Percentiles rank a stretch among this genome's conserved stretches.
Evolutionary conservation across 2,888 invertebrate genomes (phyloP).

Genomic region (Ophion slaviceki): DNA sequence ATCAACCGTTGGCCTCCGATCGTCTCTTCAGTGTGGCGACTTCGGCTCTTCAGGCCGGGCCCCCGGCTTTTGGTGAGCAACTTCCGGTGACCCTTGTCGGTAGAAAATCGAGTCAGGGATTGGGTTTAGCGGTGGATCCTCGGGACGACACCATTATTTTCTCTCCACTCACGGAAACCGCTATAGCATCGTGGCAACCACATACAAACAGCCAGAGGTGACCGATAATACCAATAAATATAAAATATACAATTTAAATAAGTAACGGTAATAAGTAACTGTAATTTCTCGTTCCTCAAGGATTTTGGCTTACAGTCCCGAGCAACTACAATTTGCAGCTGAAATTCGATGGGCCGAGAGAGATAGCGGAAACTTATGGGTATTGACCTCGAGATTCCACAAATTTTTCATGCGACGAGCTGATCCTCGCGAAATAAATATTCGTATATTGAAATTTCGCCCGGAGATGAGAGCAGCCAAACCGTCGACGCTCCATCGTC

Average conservation of each 20-base stretch:
- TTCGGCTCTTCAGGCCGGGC: conserved; percentile 89
- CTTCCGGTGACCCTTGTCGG: conserved; percentile 92
- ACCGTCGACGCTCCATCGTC: conserved; percentile 46
- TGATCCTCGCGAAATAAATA: conserved; percentile 88
- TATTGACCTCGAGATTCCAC: conserved; percentile 91
- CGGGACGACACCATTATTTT: conserved; percentile 90
- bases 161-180: conserved; percentile 92
- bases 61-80: conserved; percentile 88
- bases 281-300: conserved; percentile 81
- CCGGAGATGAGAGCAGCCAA: conserved; percentile 62
- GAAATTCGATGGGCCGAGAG: conserved; percentile 89
- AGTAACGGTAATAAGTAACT: background rate
- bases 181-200: conserved; percentile 92
- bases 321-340: conserved; percentile 91
- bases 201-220: conserved; percentile 89
- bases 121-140: conserved; percentile 89
- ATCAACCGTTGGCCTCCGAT: conserved; percentile 90
- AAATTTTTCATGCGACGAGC: conserved; percentile 90
- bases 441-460: conserved; percentile 88
- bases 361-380: conserved; percentile 90
- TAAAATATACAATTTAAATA: background rate
- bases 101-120: conserved; percentile 93
- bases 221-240: conserved; percentile 63
- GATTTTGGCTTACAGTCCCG: conserved; percentile 89
- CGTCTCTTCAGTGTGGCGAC: conserved; percentile 92